Percentiles rank a stretch among this genome's conserved stretches.
Evolutionary conservation across 1,140 invertebrate genomes (phyloP).

Genomic region (Aphelenchoides fujianensis): DNA sequence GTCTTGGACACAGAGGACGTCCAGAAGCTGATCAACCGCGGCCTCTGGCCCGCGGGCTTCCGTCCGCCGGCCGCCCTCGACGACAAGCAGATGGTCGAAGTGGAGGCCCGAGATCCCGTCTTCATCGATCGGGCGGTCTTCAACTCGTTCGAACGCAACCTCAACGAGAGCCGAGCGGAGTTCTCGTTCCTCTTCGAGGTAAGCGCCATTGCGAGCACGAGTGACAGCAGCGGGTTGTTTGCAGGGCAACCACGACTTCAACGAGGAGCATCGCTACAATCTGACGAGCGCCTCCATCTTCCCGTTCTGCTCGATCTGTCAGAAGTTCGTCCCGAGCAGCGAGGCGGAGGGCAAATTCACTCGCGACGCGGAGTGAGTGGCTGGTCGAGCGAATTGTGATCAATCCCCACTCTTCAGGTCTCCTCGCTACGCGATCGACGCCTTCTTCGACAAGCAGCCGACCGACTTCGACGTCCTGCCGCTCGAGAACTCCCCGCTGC

Average conservation of each 20-base stretch:
- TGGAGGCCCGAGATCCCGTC: no score
- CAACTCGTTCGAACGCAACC: no score
- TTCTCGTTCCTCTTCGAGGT: no score
- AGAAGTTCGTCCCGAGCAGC: conserved; percentile 33
- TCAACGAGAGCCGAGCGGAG: no score
- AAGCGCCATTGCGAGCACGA: no score
- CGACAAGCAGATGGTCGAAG: no score
- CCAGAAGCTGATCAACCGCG: conserved; percentile 1
- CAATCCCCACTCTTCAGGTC: conserved; percentile 5
- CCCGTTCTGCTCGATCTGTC: conserved; percentile 45
- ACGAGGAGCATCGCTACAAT: conserved; percentile 36
- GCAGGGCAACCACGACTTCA: conserved; percentile 17
- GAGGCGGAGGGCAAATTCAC: not conserved
- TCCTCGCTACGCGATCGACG: not conserved
- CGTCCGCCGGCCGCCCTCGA: no score
- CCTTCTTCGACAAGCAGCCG: conserved; percentile 16
- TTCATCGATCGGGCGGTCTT: no score
- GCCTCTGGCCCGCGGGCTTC: conserved; percentile 12
- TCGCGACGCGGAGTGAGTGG: not conserved
- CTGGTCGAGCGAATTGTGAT: no score
- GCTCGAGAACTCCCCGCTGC: conserved; percentile 17
- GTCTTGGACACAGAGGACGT: conserved; percentile 19
- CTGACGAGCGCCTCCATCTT: not conserved
- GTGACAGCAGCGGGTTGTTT: no score
- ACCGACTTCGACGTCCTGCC: not conserved